These are phyloP conservation scores for Meta bourneti DNA, from an alignment of 2,888 invertebrate species.

Conservation along the genomic window DNA sequence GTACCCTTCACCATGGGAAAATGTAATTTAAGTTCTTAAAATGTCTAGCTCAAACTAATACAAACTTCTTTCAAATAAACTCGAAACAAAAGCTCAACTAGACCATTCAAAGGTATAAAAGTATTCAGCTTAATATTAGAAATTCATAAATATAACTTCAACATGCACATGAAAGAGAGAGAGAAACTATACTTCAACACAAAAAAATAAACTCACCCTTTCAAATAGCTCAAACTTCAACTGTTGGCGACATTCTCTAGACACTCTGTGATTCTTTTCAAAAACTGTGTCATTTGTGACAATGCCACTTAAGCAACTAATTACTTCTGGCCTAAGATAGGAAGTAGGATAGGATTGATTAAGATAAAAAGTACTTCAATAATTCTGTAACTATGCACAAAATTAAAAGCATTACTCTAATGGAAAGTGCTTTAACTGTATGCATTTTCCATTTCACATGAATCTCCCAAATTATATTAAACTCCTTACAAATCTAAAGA, in stretches of 20 bases:
- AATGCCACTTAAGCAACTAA: constrained; percentile 92
- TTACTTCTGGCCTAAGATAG: constrained; percentile 84
- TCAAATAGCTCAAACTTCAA: constrained; percentile 94
- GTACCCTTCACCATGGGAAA: background rate
- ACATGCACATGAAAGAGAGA: too few species aligned
- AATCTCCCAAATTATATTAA: background rate
- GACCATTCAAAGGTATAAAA: too few species aligned
- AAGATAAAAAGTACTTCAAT: background rate
- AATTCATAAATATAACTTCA: too few species aligned
- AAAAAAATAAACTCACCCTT: constrained; percentile 80
- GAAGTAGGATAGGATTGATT: constrained; percentile 18
- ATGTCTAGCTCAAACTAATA: background rate
- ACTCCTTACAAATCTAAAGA: background rate
- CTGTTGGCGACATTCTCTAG: constrained; percentile 94
- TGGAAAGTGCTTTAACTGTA: too few species aligned
- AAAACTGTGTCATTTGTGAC: constrained; percentile 90
- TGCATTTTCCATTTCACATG: too few species aligned
- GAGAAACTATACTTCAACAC: too few species aligned
- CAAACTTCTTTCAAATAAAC: too few species aligned
- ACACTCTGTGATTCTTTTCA: constrained; percentile 86
- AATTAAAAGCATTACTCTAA: background rate
- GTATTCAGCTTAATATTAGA: too few species aligned
- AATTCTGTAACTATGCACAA: too few species aligned
- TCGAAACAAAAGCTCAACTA: too few species aligned
- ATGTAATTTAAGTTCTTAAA: background rate